Evolutionary conservation across 2,888 invertebrate genomes (phyloP).

Genomic region (Drosophila falleni): DNA sequence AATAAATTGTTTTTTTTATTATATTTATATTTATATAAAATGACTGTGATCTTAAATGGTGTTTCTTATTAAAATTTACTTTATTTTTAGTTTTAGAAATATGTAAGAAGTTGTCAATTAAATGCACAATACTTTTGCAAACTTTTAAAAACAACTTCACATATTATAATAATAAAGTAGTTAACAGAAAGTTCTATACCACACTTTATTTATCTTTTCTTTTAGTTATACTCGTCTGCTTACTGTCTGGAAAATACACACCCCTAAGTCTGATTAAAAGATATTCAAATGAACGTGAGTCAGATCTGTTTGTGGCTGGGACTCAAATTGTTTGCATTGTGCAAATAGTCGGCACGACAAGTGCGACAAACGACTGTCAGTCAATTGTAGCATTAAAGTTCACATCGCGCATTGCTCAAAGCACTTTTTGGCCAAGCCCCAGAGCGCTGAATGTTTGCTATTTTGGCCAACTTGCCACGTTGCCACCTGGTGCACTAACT

Average conservation of each 20-base stretch:
- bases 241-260: neutral
- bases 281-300: slow-evolving; percentile 23
- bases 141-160: no score
- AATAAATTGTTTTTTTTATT: no score
- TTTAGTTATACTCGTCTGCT: neutral
- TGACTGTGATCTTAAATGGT: no score
- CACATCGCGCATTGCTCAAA: slow-evolving; percentile 29
- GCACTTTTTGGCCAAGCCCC: slow-evolving; percentile 44
- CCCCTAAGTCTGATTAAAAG: neutral
- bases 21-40: no score
- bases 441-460: slow-evolving; percentile 40
- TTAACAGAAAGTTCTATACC: no score
- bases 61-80: no score
- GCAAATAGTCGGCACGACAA: slow-evolving; percentile 54
- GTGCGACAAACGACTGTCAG: slow-evolving; percentile 66
- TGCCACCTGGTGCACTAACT: slow-evolving; percentile 21
- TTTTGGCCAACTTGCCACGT: slow-evolving; percentile 47
- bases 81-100: no score
- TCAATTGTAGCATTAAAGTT: slow-evolving; percentile 72
- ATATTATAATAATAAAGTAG: no score
- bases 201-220: no score
- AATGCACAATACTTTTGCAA: no score
- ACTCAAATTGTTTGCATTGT: slow-evolving; percentile 21
- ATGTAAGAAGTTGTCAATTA: no score
- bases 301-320: slow-evolving; percentile 5